Conservation (phyloP, 2,888 invertebrate species). For the Rhingia campestris region DNA sequence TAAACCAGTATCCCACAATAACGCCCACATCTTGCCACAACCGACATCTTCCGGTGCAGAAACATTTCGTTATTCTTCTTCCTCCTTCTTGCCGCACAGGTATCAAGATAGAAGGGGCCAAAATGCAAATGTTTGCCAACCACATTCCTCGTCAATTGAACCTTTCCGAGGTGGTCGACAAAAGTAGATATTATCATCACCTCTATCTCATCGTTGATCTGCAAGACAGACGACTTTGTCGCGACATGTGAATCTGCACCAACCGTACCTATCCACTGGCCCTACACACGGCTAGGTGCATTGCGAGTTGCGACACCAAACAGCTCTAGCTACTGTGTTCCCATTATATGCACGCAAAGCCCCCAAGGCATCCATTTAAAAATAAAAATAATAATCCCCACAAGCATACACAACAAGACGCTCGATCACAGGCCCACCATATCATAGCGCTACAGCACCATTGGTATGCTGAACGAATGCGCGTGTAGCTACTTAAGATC, state of each 20-base stretch:
- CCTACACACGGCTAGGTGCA: conserved; percentile 10
- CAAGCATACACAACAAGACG: conserved; percentile 4
- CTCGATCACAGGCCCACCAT: background rate
- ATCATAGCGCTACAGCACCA: conserved; percentile 33
- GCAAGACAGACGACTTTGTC: conserved; percentile 42
- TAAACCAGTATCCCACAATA: background rate
- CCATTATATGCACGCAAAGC: conserved; percentile 46
- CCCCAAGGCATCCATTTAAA: conserved; percentile 41
- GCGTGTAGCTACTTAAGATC: conserved; percentile 56
- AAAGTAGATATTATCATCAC: conserved; percentile 12
- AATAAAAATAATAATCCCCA: conserved; percentile 31
- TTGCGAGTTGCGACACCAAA: conserved; percentile 62
- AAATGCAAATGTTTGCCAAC: conserved; percentile 39
- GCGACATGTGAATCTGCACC: conserved; percentile 51
- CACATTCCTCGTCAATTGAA: conserved; percentile 46
- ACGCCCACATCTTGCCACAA: background rate
- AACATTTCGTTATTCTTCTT: background rate
- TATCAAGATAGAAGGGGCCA: background rate
- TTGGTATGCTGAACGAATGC: conserved; percentile 63
- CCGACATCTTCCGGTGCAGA: conserved; percentile 34
- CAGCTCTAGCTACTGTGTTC: conserved; percentile 40
- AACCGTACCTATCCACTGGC: background rate
- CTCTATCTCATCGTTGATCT: conserved; percentile 30
- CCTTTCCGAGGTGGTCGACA: conserved; percentile 26
- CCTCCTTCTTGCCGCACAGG: background rate